Evolutionary conservation across 2,113 vertebrate genomes (phyloP).

Genomic region (Actenoides hombroni): DNA sequence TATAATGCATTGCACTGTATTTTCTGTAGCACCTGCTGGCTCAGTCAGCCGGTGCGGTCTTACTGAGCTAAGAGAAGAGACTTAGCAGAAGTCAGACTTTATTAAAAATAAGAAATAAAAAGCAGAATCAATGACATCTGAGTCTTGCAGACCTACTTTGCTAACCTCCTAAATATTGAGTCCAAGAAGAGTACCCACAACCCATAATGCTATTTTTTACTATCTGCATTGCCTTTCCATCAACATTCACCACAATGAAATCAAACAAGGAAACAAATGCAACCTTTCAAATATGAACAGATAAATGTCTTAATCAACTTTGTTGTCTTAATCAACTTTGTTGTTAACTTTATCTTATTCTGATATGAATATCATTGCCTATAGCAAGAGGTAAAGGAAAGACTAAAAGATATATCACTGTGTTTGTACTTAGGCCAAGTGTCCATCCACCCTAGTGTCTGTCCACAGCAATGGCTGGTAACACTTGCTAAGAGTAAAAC

Average conservation of each 20-base stretch:
- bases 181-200: neutral
- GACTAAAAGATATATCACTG: neutral
- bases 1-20: neutral
- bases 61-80: neutral
- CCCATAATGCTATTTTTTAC: neutral
- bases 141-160: neutral
- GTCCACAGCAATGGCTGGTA: neutral
- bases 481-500: neutral
- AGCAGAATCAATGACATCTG: no score
- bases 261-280: neutral
- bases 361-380: neutral
- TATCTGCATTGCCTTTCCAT: neutral
- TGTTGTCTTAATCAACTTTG: neutral
- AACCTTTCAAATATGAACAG: neutral
- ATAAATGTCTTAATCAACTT: neutral
- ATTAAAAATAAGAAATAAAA: no score
- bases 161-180: neutral
- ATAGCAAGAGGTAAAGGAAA: neutral
- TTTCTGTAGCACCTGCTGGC: neutral
- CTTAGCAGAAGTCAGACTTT: neutral
- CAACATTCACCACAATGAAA: neutral
- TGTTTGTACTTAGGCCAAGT: neutral
- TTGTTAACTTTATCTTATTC: neutral
- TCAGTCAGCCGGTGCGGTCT: neutral
- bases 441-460: neutral